Percentiles rank a stretch among this genome's conserved stretches.
These are phyloP conservation scores for Tetragonula carbonaria DNA, from an alignment of 2,888 invertebrate species.

Conservation along the genomic window DNA sequence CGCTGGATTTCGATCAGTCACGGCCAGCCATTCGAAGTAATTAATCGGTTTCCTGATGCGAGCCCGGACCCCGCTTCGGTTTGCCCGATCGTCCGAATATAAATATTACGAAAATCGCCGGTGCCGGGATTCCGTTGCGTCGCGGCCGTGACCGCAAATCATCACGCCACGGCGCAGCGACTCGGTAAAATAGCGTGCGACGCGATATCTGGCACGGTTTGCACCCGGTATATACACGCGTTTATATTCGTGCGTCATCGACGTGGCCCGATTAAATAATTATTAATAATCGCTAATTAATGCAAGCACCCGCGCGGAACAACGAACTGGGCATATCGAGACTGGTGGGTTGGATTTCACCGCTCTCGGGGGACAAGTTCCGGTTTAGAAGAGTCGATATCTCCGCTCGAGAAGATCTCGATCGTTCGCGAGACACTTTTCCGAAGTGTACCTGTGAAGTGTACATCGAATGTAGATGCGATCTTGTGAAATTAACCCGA, in stretches of 20 bases:
- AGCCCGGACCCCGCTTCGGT: neutral
- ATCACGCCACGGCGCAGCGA: neutral
- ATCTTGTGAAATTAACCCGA: too few relatives aligned
- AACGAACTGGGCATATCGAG: neutral
- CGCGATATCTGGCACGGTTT: conserved; percentile 7
- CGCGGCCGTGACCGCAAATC: conserved; percentile 32
- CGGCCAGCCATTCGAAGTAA: conserved; percentile 48
- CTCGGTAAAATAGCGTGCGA: conserved; percentile 1
- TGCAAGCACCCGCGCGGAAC: conserved; percentile 4
- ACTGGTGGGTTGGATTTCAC: neutral
- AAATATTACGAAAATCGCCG: conserved; percentile 52
- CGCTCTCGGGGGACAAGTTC: neutral
- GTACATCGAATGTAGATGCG: too few relatives aligned
- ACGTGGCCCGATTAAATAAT: conserved; percentile 37
- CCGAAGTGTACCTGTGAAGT: too few relatives aligned
- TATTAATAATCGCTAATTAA: conserved; percentile 30
- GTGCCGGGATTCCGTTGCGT: neutral
- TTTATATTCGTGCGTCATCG: conserved; percentile 13
- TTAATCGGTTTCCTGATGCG: conserved; percentile 61
- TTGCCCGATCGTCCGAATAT: conserved; percentile 1
- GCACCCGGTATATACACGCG: neutral
- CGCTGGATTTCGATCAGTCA: conserved; percentile 48
- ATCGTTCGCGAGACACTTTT: too few relatives aligned
- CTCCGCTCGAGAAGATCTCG: too few relatives aligned
- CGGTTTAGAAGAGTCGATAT: too few relatives aligned